Conservation (phyloP, 2,888 invertebrate genomes). For the Nomada ruficornis region DNA sequence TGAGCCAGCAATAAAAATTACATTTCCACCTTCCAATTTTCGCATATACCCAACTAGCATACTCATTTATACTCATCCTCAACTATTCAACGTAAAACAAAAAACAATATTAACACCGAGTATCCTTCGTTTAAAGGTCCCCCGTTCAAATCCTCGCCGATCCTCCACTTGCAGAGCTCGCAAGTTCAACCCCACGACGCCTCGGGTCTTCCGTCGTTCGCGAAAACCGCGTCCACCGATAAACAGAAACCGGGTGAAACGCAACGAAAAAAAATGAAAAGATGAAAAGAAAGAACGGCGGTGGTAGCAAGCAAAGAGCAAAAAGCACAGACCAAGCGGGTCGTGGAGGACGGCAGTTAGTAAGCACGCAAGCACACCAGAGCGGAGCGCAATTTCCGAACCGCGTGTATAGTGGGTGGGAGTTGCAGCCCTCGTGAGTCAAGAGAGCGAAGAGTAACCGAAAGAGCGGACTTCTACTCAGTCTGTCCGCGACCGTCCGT, state of each 20-base stretch:
- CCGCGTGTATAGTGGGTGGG: constrained; percentile 63
- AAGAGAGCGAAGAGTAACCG: constrained; percentile 69
- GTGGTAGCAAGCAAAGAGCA: neutral
- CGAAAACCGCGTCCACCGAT: neutral
- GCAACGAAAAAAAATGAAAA: no score
- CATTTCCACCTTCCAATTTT: no score
- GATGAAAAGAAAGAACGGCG: no score
- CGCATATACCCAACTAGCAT: no score
- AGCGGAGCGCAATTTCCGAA: constrained; percentile 54
- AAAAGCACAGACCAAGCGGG: neutral
- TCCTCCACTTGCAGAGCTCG: neutral
- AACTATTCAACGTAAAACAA: no score
- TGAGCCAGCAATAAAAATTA: no score
- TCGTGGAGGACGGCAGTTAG: constrained; percentile 21
- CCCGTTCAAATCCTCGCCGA: no score
- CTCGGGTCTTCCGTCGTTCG: neutral
- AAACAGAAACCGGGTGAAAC: neutral
- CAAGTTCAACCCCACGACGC: neutral
- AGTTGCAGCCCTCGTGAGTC: constrained; percentile 60
- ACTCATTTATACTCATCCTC: no score
- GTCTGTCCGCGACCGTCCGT: constrained; percentile 80
- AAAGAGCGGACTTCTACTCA: constrained; percentile 75
- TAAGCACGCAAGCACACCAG: constrained; percentile 37
- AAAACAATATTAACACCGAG: no score
- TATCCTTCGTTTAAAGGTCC: no score